Base-by-base conservation (phyloP, 2,888 invertebrate genomes). In the Timema podura region DNA sequence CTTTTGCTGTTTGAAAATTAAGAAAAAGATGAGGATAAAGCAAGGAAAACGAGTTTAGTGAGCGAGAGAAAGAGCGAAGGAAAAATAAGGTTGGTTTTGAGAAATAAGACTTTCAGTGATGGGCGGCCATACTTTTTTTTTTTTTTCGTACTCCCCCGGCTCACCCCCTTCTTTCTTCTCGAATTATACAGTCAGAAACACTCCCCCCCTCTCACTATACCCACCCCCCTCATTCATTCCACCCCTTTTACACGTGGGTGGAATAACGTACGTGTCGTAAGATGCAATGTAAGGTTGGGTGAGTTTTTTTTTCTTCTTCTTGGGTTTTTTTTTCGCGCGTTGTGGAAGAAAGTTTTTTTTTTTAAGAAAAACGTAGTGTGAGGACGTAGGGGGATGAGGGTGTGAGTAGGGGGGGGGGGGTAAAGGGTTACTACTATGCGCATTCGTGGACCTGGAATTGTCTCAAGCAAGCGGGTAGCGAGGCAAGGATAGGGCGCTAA, bases 1-100 rank as follows among this genome's bases (percentile, higher is more conserved):
- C 61, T 61, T 61, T 61, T 61, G n/a, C 61, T 61, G 44, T 61
- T 61, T 61, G 61, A 61, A 61, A 61, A 44, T 61, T 45, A 45
- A 61, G 45, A 61, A 61, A 45, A 61, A 61, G 61, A 61, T 45
- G 61, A 45, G 61, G 30, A 45, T 30, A 61, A 61, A 61, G 61
- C 44, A 13, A 5, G 44, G 61, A 61, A 30, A 30, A 30, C 30
- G 30, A 30, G 30, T 30, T 30, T 30, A 30, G 30, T 30, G 30
- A 30, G 61, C 1, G n/a, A 11, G 16, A 44, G 9, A 45, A 30
- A 61, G 44, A 2, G 51, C 1, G 51, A 3, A 51, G 51, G 3
- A 51, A n/a, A 13, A n/a, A 51, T 11, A 51, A n/a, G 51, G 51
- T 11, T 13, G 51, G 30, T 30, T 30, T 30, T 30, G 30, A 30